phyloP scores from a whole-genome alignment of 2,888 invertebrate species.

The Zygogramma bicolorata region DNA sequence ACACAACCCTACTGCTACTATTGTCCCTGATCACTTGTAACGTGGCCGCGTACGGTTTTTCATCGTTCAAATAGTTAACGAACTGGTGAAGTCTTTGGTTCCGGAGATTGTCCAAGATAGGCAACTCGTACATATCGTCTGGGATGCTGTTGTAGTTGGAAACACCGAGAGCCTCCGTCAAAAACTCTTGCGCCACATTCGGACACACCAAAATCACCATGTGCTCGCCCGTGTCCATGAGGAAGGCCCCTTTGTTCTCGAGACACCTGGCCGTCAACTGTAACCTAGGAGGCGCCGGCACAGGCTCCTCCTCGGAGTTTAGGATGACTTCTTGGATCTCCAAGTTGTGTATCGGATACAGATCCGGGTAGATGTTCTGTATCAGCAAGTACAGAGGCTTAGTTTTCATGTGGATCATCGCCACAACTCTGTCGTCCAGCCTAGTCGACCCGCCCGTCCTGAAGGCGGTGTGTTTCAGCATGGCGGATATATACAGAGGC shows the following conservation, averaged over 20 bases:
- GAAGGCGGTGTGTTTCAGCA: conserved; percentile 92
- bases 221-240: conserved; percentile 88
- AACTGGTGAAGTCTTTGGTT: conserved; percentile 84
- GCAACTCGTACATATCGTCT: conserved; percentile 83
- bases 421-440: conserved; percentile 92
- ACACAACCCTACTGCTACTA: conserved; percentile 82
- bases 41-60: conserved; percentile 83
- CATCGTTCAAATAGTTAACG: conserved; percentile 85
- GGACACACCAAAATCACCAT: conserved; percentile 89
- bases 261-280: conserved; percentile 88
- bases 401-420: conserved; percentile 94
- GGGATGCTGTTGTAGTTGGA: conserved; percentile 79
- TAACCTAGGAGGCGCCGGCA: conserved; percentile 80
- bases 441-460: conserved; percentile 88
- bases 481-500: conserved; percentile 89
- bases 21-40: conserved; percentile 92
- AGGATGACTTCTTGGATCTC: conserved; percentile 62
- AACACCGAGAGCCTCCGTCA: conserved; percentile 84
- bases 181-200: conserved; percentile 79
- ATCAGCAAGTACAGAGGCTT: conserved; percentile 85
- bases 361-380: conserved; percentile 89
- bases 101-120: conserved; percentile 80
- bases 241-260: conserved; percentile 89
- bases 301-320: conserved; percentile 61
- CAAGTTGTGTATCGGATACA: conserved; percentile 88